Conservation (phyloP, 35 echinoderm and acorn worm species). For the Apostichopus japonicus region DNA sequence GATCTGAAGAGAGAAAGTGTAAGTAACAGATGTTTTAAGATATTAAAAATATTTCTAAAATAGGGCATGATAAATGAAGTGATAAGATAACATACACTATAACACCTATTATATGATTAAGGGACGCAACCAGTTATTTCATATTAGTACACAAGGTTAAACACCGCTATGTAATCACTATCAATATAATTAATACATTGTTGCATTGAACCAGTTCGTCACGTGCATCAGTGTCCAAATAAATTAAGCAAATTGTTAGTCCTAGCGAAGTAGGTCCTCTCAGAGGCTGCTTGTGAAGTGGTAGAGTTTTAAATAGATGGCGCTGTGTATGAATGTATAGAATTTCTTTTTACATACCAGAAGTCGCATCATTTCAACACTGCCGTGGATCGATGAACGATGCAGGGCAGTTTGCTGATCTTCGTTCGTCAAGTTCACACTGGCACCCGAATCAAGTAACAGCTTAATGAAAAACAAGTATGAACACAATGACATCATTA, state of each 20-base stretch:
- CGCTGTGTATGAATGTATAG: neutral
- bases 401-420: slow-evolving; percentile 1
- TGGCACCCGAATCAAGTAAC: neutral
- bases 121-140: too few species aligned
- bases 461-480: neutral
- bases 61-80: too few species aligned
- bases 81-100: too few species aligned
- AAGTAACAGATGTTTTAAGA: neutral
- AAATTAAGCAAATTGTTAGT: too few species aligned
- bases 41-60: too few species aligned
- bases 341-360: neutral
- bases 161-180: neutral
- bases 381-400: slow-evolving; percentile 1
- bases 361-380: neutral
- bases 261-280: too few species aligned
- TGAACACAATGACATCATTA: too few species aligned
- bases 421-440: slow-evolving; percentile 2
- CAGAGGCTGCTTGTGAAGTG: too few species aligned
- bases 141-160: neutral
- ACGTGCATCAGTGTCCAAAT: too few species aligned
- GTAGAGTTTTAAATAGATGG: neutral
- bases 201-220: neutral
- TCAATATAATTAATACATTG: neutral
- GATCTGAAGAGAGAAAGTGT: neutral
- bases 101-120: too few species aligned